phyloP scores from a whole-genome alignment of 1,140 invertebrate species.

The Hypothenemus hampei region DNA sequence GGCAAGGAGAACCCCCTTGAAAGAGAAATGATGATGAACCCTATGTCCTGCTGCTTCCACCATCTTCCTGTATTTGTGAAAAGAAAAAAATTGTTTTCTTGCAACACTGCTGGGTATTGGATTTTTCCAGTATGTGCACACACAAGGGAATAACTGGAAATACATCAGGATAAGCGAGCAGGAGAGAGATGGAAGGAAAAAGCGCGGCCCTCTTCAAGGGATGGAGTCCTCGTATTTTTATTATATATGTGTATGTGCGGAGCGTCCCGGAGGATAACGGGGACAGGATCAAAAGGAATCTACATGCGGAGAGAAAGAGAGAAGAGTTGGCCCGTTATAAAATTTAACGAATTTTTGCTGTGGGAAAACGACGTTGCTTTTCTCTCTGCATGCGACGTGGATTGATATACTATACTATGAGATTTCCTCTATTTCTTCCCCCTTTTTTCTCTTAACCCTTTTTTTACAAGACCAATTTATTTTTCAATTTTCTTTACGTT shows the following conservation, averaged over 20 bases:
- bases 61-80: too few relatives aligned
- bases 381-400: conserved; percentile 27
- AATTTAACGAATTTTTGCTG: conserved; percentile 29
- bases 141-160: too few relatives aligned
- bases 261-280: conserved; percentile 21
- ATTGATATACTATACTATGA: too few relatives aligned
- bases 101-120: too few relatives aligned
- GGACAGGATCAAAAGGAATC: conserved; percentile 28
- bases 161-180: too few relatives aligned
- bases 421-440: conserved; percentile 22
- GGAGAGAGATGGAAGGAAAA: too few relatives aligned
- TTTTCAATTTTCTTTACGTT: conserved; percentile 31
- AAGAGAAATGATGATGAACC: conserved; percentile 35
- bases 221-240: conserved; percentile 17
- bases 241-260: conserved; percentile 26
- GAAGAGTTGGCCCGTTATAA: conserved; percentile 30
- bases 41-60: too few relatives aligned
- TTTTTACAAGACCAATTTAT: conserved; percentile 27
- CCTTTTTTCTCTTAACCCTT: too few relatives aligned
- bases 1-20: conserved; percentile 23
- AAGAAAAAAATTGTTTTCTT: too few relatives aligned
- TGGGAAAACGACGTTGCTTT: conserved; percentile 22
- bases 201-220: conserved; percentile 26
- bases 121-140: too few relatives aligned
- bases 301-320: conserved; percentile 24